Base-by-base conservation (phyloP, 2,113 vertebrate genomes). In the Loxodonta africana region DNA sequence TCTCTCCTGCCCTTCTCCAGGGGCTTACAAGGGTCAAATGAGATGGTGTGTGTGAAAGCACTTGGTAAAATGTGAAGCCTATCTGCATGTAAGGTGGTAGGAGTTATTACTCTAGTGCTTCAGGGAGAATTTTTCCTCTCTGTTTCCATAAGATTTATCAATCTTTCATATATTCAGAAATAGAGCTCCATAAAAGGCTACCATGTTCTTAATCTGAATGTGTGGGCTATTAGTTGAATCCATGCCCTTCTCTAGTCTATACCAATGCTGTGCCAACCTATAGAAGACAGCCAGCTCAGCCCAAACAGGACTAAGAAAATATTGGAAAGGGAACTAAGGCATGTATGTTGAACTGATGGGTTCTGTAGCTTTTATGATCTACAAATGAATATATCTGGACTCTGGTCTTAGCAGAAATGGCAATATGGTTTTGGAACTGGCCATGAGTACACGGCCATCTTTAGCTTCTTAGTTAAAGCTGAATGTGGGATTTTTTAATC, bases 391-490 rank as follows among this genome's bases (percentile, higher is more conserved):
- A 41, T 83, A 92, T 90, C 37, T 94, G 94, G 30, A 78, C 83
- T 57, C 44, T 93, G 65, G 18, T 76, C 63, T 92, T 30, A 87
- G 76, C 76, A 91, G 21, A 94, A 95, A 88, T 88, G 37, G 33
- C 62, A 71, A 80, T 85, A 82, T 81, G 94, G 28, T 77, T 93
- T 89, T 94, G 48, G 94, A 69, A 82, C 92, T 96, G 90, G 41
- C 57, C 62, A 37, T 53, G 17, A 82, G 8, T 84, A 74, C 57
- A 60, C 76, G 41, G 65, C 53, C 48, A 95, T 63, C 25, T 91
- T 77, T 60, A 48, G 46, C 91, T 92, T 94, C 83, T 87, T 90
- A 78, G 53, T 88, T 92, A 96, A 80, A 83, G 73, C 41, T 96
- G 25, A 80, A 94, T 57, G 26, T 69, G 10, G 23, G 51, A 92